These are phyloP conservation scores for Rhopalosiphum nymphaeae DNA, from an alignment of 2,888 invertebrate genomes.

Conservation along the genomic window DNA sequence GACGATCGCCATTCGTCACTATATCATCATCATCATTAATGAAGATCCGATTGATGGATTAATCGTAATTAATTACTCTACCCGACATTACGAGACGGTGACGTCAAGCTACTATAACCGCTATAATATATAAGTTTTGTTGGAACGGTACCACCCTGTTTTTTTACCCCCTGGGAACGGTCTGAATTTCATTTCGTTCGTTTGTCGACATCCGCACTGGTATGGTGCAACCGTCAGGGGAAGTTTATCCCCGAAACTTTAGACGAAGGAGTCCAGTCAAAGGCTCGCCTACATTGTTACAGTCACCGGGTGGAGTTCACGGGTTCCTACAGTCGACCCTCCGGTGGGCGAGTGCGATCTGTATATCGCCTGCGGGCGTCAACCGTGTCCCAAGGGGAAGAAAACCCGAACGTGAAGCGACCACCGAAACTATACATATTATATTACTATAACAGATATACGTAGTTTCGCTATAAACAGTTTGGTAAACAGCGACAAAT, in stretches of 20 bases:
- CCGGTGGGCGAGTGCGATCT: neutral
- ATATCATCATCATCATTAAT: neutral
- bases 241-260: neutral
- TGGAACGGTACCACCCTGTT: neutral
- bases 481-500: slow-evolving; percentile 14
- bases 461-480: neutral
- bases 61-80: neutral
- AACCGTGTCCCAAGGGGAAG: neutral
- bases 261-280: neutral
- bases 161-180: neutral
- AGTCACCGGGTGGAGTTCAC: neutral
- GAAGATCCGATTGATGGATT: neutral
- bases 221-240: neutral
- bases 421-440: neutral
- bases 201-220: neutral
- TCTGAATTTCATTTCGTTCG: neutral
- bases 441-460: neutral
- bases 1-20: neutral
- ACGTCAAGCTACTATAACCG: too few relatives aligned
- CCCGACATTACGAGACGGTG: neutral
- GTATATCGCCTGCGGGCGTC: neutral
- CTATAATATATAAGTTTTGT: neutral
- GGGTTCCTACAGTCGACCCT: neutral
- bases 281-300: neutral
- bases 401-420: neutral